Conservation (phyloP, 92 coral and sea anemone genomes). For the Parazoanthus swiftii region DNA sequence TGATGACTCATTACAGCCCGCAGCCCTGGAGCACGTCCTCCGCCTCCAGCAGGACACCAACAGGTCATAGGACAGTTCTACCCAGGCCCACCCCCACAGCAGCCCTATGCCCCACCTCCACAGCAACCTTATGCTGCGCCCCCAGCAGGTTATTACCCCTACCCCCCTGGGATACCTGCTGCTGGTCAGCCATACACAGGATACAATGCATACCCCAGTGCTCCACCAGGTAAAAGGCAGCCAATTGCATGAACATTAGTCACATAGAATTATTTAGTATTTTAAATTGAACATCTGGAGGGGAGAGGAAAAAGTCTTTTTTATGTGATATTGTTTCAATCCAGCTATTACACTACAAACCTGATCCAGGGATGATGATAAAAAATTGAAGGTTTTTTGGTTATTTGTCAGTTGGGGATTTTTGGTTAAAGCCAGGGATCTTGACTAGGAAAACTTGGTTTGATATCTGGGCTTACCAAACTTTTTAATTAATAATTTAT, state of each 20-base stretch:
- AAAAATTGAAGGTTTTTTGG: too few species aligned
- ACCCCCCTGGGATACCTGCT: constrained; percentile 47
- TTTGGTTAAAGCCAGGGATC: too few species aligned
- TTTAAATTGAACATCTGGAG: not conserved
- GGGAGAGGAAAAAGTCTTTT: too few species aligned
- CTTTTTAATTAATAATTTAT: too few species aligned
- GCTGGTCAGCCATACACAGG: constrained; percentile 29
- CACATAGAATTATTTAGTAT: not conserved
- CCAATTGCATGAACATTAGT: not conserved
- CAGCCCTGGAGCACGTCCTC: constrained; percentile 73
- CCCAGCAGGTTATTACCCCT: constrained; percentile 62
- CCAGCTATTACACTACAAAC: too few species aligned
- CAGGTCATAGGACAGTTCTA: constrained; percentile 51
- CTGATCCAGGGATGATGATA: too few species aligned
- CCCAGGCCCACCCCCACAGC: constrained; percentile 55
- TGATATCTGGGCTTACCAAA: too few species aligned
- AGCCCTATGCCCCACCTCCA: constrained; percentile 64
- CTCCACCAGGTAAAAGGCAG: constrained; percentile 30
- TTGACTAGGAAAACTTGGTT: too few species aligned
- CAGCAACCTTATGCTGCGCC: constrained; percentile 60
- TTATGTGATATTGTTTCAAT: too few species aligned
- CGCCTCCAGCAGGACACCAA: constrained; percentile 74
- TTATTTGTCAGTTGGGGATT: too few species aligned
- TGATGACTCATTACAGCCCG: constrained; percentile 45
- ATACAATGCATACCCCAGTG: constrained; percentile 38